Evolutionary conservation across 1,140 invertebrate genomes (phyloP).

Genomic region (Pseudomyrmex concolor): DNA sequence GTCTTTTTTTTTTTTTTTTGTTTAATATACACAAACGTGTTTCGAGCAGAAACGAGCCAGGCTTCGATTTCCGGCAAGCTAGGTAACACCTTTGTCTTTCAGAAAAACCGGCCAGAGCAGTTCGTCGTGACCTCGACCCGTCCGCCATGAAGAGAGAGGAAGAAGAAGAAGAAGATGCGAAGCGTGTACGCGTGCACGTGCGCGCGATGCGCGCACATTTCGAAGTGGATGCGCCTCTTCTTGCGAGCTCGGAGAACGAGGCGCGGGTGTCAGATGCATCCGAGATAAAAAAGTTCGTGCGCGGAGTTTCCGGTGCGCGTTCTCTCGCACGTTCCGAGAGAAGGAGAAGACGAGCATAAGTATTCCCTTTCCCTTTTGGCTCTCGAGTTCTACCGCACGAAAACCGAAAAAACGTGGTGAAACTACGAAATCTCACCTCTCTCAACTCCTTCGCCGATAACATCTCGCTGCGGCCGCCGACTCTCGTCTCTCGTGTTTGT

Average conservation of each 20-base stretch:
- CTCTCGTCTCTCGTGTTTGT: slow-evolving; percentile 13
- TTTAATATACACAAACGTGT: not conserved
- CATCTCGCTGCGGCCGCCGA: slow-evolving; percentile 60
- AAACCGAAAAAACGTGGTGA: slow-evolving; percentile 80
- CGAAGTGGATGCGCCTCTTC: slow-evolving; percentile 24
- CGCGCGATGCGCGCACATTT: slow-evolving; percentile 59
- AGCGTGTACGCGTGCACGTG: slow-evolving; percentile 50
- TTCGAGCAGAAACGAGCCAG: slow-evolving; percentile 23
- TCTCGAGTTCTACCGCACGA: slow-evolving; percentile 71
- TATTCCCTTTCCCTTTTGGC: slow-evolving; percentile 64
- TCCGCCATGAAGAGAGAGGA: slow-evolving; percentile 15
- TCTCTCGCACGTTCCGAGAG: slow-evolving; percentile 41
- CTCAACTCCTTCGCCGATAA: slow-evolving; percentile 79
- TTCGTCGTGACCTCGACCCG: slow-evolving; percentile 50
- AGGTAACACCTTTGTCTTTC: slow-evolving; percentile 46
- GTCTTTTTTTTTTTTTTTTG: not conserved
- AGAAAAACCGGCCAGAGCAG: slow-evolving; percentile 43
- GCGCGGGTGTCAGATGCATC: slow-evolving; percentile 80
- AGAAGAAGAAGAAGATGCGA: slow-evolving; percentile 14
- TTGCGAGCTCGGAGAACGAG: slow-evolving; percentile 57
- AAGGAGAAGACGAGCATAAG: slow-evolving; percentile 31
- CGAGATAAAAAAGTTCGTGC: slow-evolving; percentile 71
- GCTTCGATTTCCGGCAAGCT: slow-evolving; percentile 64
- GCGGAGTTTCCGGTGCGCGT: slow-evolving; percentile 75
- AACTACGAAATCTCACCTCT: slow-evolving; percentile 77